Evolutionary conservation across 2,113 vertebrate species (phyloP).

Genomic region (Mirounga angustirostris): DNA sequence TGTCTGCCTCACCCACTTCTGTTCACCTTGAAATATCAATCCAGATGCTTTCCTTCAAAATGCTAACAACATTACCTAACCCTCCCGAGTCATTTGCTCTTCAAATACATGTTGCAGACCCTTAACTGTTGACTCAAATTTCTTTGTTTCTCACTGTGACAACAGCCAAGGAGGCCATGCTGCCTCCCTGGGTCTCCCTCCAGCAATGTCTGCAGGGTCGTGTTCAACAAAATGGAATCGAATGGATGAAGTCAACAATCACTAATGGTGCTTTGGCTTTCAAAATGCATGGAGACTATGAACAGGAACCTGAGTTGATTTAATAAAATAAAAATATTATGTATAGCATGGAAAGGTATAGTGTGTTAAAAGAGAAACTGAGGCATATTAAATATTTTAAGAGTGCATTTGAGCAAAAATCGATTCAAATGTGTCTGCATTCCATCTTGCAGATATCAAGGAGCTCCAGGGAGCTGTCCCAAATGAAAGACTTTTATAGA

Average conservation of each 20-base stretch:
- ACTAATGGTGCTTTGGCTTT: background rate
- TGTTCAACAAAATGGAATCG: background rate
- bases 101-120: background rate
- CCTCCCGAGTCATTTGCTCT: background rate
- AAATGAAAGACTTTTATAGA: background rate
- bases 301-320: background rate
- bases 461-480: background rate
- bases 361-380: background rate
- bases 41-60: background rate
- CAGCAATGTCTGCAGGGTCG: background rate
- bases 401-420: background rate
- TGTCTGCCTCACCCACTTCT: too few relatives aligned
- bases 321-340: background rate
- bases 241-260: background rate
- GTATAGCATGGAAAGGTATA: background rate
- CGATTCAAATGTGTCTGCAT: background rate
- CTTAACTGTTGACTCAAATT: background rate
- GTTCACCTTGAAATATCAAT: background rate
- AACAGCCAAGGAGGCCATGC: accelerated
- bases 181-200: too few relatives aligned
- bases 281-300: background rate
- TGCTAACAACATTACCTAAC: background rate
- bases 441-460: background rate
- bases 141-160: accelerated
- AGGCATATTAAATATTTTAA: background rate